Conservation (phyloP, 2,113 vertebrate species). For the Picathartes gymnocephalus region DNA sequence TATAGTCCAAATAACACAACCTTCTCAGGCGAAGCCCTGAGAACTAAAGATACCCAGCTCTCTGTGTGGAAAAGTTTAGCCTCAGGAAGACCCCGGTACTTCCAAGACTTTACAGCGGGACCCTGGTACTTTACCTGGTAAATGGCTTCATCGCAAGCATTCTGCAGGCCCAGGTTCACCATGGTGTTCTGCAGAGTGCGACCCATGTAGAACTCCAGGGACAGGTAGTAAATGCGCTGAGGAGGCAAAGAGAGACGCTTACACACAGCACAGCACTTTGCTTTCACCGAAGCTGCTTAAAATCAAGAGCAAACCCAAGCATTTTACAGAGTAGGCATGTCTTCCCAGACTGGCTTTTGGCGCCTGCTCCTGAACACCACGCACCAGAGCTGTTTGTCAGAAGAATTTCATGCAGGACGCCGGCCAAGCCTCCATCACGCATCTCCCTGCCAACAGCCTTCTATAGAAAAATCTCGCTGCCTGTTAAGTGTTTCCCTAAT, state of each 20-base stretch:
- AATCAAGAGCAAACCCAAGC: neutral
- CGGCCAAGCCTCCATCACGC: neutral
- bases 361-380: neutral
- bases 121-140: constrained; percentile 77
- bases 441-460: constrained; percentile 54
- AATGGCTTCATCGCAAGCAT: constrained; percentile 84
- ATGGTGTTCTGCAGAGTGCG: constrained; percentile 90
- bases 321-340: neutral
- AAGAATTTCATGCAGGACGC: neutral
- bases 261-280: neutral
- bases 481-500: constrained; percentile 57
- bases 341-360: neutral
- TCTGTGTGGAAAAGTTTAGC: neutral
- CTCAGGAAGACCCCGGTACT: too few species aligned
- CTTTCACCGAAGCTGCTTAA: neutral
- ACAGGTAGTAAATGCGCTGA: constrained; percentile 82
- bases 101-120: constrained; percentile 35
- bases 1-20: neutral
- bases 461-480: constrained; percentile 42
- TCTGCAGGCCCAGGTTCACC: constrained; percentile 88
- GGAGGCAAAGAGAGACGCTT: neutral
- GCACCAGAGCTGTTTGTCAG: constrained; percentile 27
- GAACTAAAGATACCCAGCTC: neutral
- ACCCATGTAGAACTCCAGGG: constrained; percentile 92
- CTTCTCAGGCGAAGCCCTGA: neutral